Evolutionary conservation across 2,888 invertebrate genomes (phyloP).

Genomic region (Eupsilia transversa): DNA sequence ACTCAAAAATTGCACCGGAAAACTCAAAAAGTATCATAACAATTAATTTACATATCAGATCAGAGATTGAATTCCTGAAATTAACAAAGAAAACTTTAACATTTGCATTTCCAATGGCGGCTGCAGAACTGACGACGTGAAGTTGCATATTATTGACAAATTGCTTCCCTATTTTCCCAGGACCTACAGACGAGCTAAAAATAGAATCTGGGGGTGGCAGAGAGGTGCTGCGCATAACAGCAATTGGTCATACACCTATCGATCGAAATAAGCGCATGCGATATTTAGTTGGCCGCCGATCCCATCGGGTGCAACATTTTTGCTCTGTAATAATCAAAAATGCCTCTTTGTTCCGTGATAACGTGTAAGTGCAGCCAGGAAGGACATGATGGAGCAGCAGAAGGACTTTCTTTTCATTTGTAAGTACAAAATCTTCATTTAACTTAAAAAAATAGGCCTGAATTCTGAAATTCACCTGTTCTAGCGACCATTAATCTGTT

Average conservation of each 20-base stretch:
- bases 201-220: slow-evolving; percentile 57
- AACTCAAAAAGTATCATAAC: not conserved
- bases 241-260: slow-evolving; percentile 59
- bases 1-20: not conserved
- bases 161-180: slow-evolving; percentile 55
- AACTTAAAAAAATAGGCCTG: not conserved
- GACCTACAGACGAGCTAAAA: slow-evolving; percentile 41
- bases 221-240: slow-evolving; percentile 56
- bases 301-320: slow-evolving; percentile 36
- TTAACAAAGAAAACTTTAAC: slow-evolving; percentile 21
- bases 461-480: slow-evolving; percentile 39
- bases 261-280: slow-evolving; percentile 61
- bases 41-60: not conserved
- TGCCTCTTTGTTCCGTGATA: slow-evolving; percentile 33
- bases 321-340: slow-evolving; percentile 27
- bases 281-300: slow-evolving; percentile 45
- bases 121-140: not conserved
- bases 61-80: not conserved
- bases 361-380: slow-evolving; percentile 13
- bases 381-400: rapidly evolving
- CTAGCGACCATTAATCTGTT: slow-evolving; percentile 34
- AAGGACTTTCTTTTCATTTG: slow-evolving; percentile 16
- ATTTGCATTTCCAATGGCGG: slow-evolving; percentile 22
- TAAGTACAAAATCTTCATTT: slow-evolving; percentile 33
- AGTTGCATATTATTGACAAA: slow-evolving; percentile 52